Evolutionary conservation across 2,888 invertebrate genomes (phyloP).

Genomic region (Dasypogon diadema): DNA sequence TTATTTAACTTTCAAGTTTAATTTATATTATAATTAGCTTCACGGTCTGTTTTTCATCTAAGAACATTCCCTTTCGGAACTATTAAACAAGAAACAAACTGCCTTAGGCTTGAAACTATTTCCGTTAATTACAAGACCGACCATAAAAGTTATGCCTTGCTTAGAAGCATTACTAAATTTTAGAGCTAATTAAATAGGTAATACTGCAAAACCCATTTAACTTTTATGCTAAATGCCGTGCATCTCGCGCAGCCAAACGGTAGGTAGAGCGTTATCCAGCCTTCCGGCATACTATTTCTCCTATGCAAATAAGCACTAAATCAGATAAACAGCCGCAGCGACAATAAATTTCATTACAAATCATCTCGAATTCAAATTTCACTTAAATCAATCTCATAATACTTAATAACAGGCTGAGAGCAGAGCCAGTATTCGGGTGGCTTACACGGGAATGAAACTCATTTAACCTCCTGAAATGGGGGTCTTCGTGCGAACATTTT

Average conservation of each 20-base stretch:
- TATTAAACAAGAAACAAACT: too few species aligned
- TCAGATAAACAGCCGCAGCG: slow-evolving; percentile 4
- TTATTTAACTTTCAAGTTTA: too few species aligned
- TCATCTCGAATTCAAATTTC: slow-evolving; percentile 47
- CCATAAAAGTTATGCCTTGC: too few species aligned
- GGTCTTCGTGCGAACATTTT: slow-evolving; percentile 47
- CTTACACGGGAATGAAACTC: slow-evolving; percentile 9
- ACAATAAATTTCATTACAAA: slow-evolving; percentile 46
- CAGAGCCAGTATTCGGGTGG: not conserved
- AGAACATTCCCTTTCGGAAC: too few species aligned
- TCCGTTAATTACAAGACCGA: too few species aligned
- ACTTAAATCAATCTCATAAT: slow-evolving; percentile 44
- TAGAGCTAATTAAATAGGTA: too few species aligned
- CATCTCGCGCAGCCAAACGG: not conserved
- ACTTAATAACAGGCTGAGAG: slow-evolving; percentile 32
- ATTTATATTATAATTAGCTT: too few species aligned
- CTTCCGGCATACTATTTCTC: not conserved
- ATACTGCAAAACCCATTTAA: too few species aligned
- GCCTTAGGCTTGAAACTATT: too few species aligned
- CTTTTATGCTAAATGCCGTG: not conserved
- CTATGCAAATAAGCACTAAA: slow-evolving; percentile 45
- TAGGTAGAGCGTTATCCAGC: not conserved
- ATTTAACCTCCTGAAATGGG: slow-evolving; percentile 40
- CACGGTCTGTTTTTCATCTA: too few species aligned
- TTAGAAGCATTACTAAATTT: too few species aligned